Base-by-base conservation (phyloP, 2,113 vertebrate genomes). In the Deroptyus accipitrinus region DNA sequence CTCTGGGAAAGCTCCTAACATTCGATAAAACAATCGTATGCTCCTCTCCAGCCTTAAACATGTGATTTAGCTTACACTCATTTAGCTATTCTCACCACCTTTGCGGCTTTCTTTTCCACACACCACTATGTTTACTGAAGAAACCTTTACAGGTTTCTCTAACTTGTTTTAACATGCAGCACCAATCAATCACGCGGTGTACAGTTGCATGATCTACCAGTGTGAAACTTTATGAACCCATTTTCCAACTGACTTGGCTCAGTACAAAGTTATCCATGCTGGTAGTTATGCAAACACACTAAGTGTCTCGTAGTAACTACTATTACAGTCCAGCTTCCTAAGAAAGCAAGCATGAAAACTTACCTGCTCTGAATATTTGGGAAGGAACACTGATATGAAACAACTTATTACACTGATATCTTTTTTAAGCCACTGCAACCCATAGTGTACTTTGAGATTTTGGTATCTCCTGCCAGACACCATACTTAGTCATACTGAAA, bases 1-100 rank as follows among this genome's bases (percentile, higher is more conserved):
- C 93, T 68, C 80, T 96, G 91, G 85, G 90, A 86, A 96, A 96
- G 74, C 74, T 94, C 78, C 69, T 92, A 37, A 61, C 1, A 11
- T 61, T 86, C 14, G 57, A 83, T 88, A 92, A 88, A 88, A 84
- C 69, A 94, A 63, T 80, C 35, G 35, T 25, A 42, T 20, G 39
- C 33, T 93, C 83, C 30, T 70, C 88, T 64, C 52, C 80, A 82
- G 83, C 52, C 73, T 69, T 19, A 92, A 72, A 76, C 44, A 92
- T 62, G 49, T 27, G 49, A 51, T 51, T 51, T 51, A 62, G n/a
- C 19, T 41, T 68, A 54, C 39, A 17, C 22, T 24, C 8, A 67
- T 84, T 33, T 8, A 61, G 49, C n/a, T 33, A 23, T 66, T 84
- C 88, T 54, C 25, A 79, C 7, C 3, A 7, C 11, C 73, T 74